phyloP scores from a whole-genome alignment of 2,888 invertebrate genomes.

The Rhamnusium bicolor region DNA sequence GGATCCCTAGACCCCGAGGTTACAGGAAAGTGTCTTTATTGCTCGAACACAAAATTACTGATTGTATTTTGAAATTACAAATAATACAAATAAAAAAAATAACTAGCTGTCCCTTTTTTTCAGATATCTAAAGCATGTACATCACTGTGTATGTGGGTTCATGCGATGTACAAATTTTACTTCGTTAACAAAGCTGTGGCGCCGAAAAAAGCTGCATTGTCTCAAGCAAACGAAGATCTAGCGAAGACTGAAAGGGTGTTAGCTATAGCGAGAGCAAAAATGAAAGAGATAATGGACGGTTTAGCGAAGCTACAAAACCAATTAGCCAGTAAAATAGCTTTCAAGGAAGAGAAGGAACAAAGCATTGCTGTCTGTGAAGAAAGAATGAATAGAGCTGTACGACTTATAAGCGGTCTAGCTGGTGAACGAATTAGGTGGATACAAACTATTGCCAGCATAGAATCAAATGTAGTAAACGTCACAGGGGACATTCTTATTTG shows the following conservation, averaged over 20 bases:
- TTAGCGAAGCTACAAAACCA: conserved; percentile 83
- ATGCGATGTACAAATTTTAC: conserved; percentile 95
- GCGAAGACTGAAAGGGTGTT: conserved; percentile 78
- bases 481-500: conserved; percentile 83
- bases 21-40: no score
- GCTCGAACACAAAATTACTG: no score
- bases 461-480: conserved; percentile 74
- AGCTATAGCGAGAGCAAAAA: conserved; percentile 82
- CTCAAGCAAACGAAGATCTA: conserved; percentile 80
- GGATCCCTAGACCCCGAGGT: no score
- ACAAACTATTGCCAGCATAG: conserved; percentile 77
- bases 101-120: conserved; percentile 36
- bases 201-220: conserved; percentile 90
- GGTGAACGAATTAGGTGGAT: conserved; percentile 76
- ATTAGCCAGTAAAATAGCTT: conserved; percentile 81
- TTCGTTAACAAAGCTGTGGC: conserved; percentile 87
- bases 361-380: conserved; percentile 84
- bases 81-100: no score
- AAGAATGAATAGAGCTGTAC: conserved; percentile 84
- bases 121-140: conserved; percentile 86
- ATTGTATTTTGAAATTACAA: no score
- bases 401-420: conserved; percentile 69
- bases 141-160: conserved; percentile 90
- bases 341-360: conserved; percentile 80
- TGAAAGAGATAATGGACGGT: conserved; percentile 84